These are phyloP conservation scores for Erebia ligea DNA, from an alignment of 2,888 invertebrate species.

Conservation along the genomic window DNA sequence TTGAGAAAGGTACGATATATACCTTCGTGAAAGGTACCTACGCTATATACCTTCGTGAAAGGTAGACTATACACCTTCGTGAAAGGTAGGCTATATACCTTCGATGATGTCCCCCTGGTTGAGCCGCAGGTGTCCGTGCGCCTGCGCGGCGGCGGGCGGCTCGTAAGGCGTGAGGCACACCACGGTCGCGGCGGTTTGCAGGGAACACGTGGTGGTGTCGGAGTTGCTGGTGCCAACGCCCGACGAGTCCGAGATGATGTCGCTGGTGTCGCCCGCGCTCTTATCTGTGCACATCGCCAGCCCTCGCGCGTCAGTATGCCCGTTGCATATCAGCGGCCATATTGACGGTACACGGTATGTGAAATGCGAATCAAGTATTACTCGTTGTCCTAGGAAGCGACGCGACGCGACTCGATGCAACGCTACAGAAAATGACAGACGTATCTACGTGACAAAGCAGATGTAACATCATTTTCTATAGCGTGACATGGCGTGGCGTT, in stretches of 20 bases:
- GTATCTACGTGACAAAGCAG: no score
- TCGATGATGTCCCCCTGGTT: constrained; percentile 95
- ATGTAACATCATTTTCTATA: no score
- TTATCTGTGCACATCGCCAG: constrained; percentile 87
- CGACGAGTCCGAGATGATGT: constrained; percentile 96
- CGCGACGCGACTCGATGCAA: no score
- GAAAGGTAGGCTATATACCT: constrained; percentile 74
- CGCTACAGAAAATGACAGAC: no score
- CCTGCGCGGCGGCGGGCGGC: constrained; percentile 84
- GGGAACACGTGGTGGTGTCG: constrained; percentile 90
- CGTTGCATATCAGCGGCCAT: no score
- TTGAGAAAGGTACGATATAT: no score
- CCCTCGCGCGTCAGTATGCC: constrained; percentile 50
- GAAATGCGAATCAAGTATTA: background rate
- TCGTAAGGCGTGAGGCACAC: constrained; percentile 93
- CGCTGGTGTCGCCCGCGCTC: constrained; percentile 94
- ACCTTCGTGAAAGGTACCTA: no score
- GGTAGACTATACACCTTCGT: no score
- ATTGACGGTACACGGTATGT: background rate
- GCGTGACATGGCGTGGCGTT: no score
- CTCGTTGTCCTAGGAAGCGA: no score
- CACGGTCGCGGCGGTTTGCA: constrained; percentile 89
- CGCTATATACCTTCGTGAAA: no score
- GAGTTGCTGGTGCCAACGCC: constrained; percentile 95
- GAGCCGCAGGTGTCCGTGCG: constrained; percentile 91